Evolutionary conservation across 2,113 vertebrate species (phyloP).

Genomic region (Nematolebias whitei): DNA sequence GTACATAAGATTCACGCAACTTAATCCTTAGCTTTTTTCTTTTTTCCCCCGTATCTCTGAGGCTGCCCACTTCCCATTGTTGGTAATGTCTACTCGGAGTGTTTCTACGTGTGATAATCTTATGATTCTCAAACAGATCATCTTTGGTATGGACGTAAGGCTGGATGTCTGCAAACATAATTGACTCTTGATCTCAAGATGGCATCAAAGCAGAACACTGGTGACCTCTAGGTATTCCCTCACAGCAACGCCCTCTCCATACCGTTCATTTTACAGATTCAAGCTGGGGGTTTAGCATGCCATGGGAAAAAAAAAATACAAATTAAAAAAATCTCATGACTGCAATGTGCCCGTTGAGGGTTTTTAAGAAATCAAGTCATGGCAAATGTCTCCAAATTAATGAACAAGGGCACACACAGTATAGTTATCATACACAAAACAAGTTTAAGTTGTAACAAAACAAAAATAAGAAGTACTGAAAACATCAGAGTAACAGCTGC

Average conservation of each 20-base stretch:
- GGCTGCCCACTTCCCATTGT: slow-evolving; percentile 51
- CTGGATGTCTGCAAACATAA: slow-evolving; percentile 60
- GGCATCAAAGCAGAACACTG: slow-evolving; percentile 55
- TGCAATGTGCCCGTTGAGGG: slow-evolving; percentile 57
- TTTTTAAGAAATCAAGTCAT: slow-evolving; percentile 53
- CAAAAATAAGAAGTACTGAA: slow-evolving; percentile 68
- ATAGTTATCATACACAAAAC: slow-evolving; percentile 65
- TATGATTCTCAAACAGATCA: slow-evolving; percentile 63
- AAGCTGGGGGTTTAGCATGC: slow-evolving; percentile 57
- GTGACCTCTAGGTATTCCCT: slow-evolving; percentile 25
- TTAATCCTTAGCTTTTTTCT: slow-evolving; percentile 55
- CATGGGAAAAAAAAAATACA: slow-evolving; percentile 21
- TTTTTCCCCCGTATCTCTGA: slow-evolving; percentile 46
- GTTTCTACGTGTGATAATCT: slow-evolving; percentile 66
- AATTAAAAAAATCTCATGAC: slow-evolving; percentile 39
- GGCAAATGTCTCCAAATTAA: slow-evolving; percentile 62
- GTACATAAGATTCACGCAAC: slow-evolving; percentile 76
- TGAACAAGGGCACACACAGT: slow-evolving; percentile 60
- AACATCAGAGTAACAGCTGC: slow-evolving; percentile 74
- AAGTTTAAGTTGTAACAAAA: slow-evolving; percentile 61
- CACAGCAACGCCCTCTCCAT: slow-evolving; percentile 70
- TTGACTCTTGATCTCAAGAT: slow-evolving; percentile 58
- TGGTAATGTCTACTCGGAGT: slow-evolving; percentile 55
- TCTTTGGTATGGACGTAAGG: slow-evolving; percentile 83
- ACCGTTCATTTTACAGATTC: slow-evolving; percentile 58